A percentile compares a stretch with the other conserved stretches of the same genome.
Evolutionary conservation across 1,140 invertebrate species (phyloP).

Genomic region (Ceratosolen fusciceps): DNA sequence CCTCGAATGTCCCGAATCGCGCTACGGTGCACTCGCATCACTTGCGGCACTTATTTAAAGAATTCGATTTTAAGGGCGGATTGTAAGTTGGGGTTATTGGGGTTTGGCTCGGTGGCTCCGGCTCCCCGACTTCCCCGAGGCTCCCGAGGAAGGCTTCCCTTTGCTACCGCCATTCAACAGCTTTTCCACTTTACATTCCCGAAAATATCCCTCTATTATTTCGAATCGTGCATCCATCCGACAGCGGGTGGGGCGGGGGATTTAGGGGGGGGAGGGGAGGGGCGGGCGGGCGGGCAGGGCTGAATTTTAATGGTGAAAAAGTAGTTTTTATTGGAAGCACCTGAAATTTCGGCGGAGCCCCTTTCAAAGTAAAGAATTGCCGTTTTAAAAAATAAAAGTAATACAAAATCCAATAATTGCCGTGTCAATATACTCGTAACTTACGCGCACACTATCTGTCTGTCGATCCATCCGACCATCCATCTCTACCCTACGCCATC

Average conservation of each 20-base stretch:
- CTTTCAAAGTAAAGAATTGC: too few relatives aligned
- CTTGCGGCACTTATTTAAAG: neutral
- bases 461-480: too few relatives aligned
- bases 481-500: too few relatives aligned
- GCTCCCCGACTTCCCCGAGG: neutral
- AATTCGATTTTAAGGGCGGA: neutral
- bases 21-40: neutral
- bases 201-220: neutral
- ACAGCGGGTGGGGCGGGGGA: too few relatives aligned
- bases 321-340: neutral
- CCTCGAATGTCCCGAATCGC: too few relatives aligned
- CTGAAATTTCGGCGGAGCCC: neutral
- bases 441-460: too few relatives aligned
- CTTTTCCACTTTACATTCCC: neutral
- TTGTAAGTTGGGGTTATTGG: neutral
- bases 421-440: too few relatives aligned
- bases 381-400: too few relatives aligned
- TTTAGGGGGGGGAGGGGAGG: too few relatives aligned
- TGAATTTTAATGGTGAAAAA: neutral
- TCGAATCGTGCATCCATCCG: neutral
- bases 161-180: neutral
- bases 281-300: too few relatives aligned
- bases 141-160: neutral
- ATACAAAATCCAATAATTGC: too few relatives aligned
- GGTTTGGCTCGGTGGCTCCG: neutral